Percentiles rank a stretch among this genome's conserved stretches.
These are phyloP conservation scores for Fulica atra DNA, from an alignment of 2,113 vertebrate species.

Conservation along the genomic window DNA sequence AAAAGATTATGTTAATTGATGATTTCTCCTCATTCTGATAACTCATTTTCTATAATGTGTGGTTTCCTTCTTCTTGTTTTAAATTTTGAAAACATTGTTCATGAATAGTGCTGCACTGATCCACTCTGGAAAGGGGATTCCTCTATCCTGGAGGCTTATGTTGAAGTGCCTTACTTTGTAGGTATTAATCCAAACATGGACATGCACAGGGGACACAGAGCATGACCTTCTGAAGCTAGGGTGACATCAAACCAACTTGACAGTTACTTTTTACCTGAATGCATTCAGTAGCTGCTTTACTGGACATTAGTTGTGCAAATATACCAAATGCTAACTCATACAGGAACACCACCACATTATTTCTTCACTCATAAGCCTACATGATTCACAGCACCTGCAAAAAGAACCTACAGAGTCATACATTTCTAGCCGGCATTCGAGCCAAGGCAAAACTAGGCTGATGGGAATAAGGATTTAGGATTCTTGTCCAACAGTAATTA, in stretches of 20 bases:
- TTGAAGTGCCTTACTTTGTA: not conserved
- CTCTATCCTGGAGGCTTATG: not conserved
- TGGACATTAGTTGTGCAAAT: not conserved
- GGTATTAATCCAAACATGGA: not conserved
- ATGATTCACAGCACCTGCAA: not conserved
- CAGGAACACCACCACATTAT: not conserved
- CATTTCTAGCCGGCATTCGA: not conserved
- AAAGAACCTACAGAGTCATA: not conserved
- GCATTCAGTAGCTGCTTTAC: not conserved
- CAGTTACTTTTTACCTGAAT: not conserved
- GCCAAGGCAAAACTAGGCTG: constrained; percentile 10
- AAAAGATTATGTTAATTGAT: not conserved
- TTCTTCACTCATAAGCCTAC: not conserved
- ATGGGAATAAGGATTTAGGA: constrained; percentile 18
- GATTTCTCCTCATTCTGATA: not conserved
- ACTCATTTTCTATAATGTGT: not conserved
- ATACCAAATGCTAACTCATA: not conserved
- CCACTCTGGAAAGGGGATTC: not conserved
- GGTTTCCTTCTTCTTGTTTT: not conserved
- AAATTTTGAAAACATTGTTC: not conserved
- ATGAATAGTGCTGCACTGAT: not conserved
- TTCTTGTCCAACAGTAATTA: constrained; percentile 17
- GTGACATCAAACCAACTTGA: not conserved
- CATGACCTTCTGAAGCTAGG: not conserved
- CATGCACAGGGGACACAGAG: not conserved